These are phyloP conservation scores for Stichopus chloronotus DNA, from an alignment of 35 echinoderm and acorn worm genomes.

Conservation along the genomic window DNA sequence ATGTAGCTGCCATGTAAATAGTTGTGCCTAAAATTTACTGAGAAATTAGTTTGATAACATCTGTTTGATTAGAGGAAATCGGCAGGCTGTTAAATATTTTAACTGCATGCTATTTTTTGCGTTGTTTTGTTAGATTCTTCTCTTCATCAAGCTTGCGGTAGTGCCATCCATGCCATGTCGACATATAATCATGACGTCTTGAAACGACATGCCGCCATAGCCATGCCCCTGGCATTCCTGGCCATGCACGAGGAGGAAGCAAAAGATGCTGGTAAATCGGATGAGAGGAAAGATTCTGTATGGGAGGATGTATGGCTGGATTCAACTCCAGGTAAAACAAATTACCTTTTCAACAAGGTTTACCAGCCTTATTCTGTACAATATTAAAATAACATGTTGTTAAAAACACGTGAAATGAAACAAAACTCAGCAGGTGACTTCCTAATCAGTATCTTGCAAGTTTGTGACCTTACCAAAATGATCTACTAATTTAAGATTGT, in stretches of 20 bases:
- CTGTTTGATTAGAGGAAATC: too few relatives aligned
- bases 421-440: too few relatives aligned
- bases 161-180: conserved; percentile 88
- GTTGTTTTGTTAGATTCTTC: conserved; percentile 61
- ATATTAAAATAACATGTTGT: too few relatives aligned
- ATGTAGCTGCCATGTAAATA: too few relatives aligned
- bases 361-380: not conserved
- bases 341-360: not conserved
- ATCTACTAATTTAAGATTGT: too few relatives aligned
- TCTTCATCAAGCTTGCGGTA: conserved; percentile 74
- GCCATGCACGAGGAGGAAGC: conserved; percentile 86
- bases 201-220: conserved; percentile 83
- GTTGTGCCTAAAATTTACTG: too few relatives aligned
- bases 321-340: conserved; percentile 80
- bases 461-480: too few relatives aligned
- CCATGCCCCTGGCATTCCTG: conserved; percentile 87
- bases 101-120: not conserved
- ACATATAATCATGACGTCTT: conserved; percentile 80
- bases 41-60: too few relatives aligned
- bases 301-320: conserved; percentile 99
- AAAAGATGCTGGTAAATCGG: conserved; percentile 53
- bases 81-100: too few relatives aligned
- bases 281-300: conserved; percentile 68
- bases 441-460: too few relatives aligned
- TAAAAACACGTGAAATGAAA: too few relatives aligned